Conservation (phyloP, 2,113 vertebrate species). For the Cricetomys ansorgei region DNA sequence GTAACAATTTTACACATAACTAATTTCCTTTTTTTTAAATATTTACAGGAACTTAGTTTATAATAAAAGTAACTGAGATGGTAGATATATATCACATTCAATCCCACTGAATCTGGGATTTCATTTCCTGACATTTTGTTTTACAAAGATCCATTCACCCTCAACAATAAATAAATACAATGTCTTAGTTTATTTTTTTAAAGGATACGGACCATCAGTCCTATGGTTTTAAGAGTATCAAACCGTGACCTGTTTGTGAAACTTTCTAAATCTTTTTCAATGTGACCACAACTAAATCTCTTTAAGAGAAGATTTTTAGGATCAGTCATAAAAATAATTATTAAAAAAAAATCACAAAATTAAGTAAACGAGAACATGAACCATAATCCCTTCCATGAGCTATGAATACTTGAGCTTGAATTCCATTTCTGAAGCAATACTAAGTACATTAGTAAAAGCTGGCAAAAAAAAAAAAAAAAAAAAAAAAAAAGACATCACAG, state of each 20-base stretch:
- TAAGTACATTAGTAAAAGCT: constrained; percentile 60
- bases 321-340: constrained; percentile 59
- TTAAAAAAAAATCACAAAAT: constrained; percentile 64
- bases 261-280: constrained; percentile 68
- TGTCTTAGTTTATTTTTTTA: constrained; percentile 51
- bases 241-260: constrained; percentile 71
- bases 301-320: constrained; percentile 49
- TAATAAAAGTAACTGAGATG: constrained; percentile 63
- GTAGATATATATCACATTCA: constrained; percentile 75
- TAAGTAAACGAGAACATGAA: constrained; percentile 52
- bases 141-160: constrained; percentile 75
- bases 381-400: not conserved
- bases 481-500: not conserved
- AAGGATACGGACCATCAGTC: constrained; percentile 70
- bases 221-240: constrained; percentile 73
- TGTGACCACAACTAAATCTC: constrained; percentile 63
- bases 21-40: not conserved
- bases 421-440: constrained; percentile 34
- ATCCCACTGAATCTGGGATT: constrained; percentile 80
- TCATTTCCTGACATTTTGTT: constrained; percentile 84
- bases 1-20: not conserved
- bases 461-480: no score
- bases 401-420: constrained; percentile 57
- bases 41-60: not conserved
- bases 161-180: constrained; percentile 77